phyloP scores from a whole-genome alignment of 2,113 vertebrate genomes.

The Micromys minutus region DNA sequence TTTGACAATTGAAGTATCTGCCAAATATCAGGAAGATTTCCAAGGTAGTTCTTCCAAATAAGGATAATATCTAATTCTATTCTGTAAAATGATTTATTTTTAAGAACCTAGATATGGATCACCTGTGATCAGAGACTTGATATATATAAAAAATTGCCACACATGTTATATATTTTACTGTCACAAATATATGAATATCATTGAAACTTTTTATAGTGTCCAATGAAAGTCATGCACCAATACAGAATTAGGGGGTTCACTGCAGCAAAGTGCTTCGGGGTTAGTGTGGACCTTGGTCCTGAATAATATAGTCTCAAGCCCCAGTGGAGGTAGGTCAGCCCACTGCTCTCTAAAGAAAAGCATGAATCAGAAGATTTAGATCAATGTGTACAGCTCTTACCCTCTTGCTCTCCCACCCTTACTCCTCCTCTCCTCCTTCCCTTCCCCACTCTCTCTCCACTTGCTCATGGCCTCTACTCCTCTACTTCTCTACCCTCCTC shows the following conservation, averaged over 20 bases:
- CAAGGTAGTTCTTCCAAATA: background rate
- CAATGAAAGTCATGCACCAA: background rate
- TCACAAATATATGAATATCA: conserved; percentile 48
- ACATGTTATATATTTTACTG: conserved; percentile 26
- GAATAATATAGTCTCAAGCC: background rate
- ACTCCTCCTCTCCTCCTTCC: no score
- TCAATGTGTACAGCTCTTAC: conserved; percentile 2
- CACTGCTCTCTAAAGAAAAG: background rate
- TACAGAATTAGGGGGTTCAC: background rate
- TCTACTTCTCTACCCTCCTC: no score
- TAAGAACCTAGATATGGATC: background rate
- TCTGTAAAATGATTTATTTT: no score
- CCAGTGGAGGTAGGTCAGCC: background rate
- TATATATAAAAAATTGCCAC: conserved; percentile 42
- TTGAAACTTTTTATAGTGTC: conserved; percentile 45
- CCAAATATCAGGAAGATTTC: background rate
- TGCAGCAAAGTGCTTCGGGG: no score
- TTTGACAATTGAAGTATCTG: background rate
- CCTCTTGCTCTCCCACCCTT: no score
- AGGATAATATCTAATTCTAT: conserved; percentile 2
- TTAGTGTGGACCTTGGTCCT: background rate
- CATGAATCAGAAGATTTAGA: conserved; percentile 29
- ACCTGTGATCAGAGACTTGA: conserved; percentile 30
- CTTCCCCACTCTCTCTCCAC: no score
- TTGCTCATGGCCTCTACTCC: no score